Base-by-base conservation (phyloP, 2,797 vertebrate genomes). In the Coregonus ussuriensis region DNA sequence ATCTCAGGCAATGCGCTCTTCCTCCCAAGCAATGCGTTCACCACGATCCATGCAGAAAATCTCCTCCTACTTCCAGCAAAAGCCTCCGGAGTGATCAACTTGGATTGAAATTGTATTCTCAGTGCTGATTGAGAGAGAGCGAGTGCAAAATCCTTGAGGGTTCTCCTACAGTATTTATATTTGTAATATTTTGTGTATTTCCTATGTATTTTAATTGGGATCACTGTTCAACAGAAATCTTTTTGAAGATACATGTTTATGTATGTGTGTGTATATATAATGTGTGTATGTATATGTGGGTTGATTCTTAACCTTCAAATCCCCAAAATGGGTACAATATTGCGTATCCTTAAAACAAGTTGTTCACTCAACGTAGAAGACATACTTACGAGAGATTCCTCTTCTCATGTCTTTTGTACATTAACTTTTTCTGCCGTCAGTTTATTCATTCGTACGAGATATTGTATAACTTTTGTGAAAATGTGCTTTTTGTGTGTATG, bases 41-140 rank as follows among this genome's bases (percentile, higher is more conserved):
- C 95, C 95, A 16, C 90, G 87, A 77, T 94, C 90, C 80, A 97
- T 95, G 94, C 96, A 96, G 92, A 99, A 98, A 91, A 99, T 99
- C 89, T 98, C 96, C 69, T 94, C 93, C 0, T 99, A 98, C 88
- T 99, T 99, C 81, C 89, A 90, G 6, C 96, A 92, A 89, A 95
- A 90, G 68, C 86, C 81, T 88, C 76, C 91, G 88, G 89, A 94
- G 72, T 95, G 89, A 95, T 29, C 33, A 2, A 1, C 18, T 9
- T 3, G n/a, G 66, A 37, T 37, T 37, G 2, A 16, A 52, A 21
- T 9, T 51, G 4, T 18, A 7, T 31, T 53, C 14, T 16, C 51
- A 72, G 14, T 4, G 51, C n/a, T 54, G 71, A 31, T 6, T 9
- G 13, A 21, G 66, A 47, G 15, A 67, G 79, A 59, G 15, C 59